Percentiles rank a stretch among this genome's conserved stretches.
Evolutionary conservation across 2,888 invertebrate genomes (phyloP).

Genomic region (Leptinotarsa haldemani): DNA sequence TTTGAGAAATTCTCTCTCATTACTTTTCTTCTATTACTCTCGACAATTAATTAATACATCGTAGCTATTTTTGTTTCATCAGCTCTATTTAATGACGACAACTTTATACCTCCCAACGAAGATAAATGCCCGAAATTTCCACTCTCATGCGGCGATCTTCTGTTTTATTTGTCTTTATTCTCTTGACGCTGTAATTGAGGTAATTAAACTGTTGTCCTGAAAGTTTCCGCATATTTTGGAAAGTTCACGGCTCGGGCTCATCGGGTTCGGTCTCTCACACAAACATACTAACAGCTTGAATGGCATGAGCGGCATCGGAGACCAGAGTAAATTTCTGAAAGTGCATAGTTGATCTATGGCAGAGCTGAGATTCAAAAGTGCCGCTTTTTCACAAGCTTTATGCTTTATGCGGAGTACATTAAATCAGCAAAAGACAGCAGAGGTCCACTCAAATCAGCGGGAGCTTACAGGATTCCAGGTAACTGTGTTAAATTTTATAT

Average conservation of each 20-base stretch:
- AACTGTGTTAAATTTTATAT: no score
- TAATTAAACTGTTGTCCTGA: slow-evolving; percentile 22
- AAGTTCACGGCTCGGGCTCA: slow-evolving; percentile 1
- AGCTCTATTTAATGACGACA: not conserved
- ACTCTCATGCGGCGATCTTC: slow-evolving; percentile 12
- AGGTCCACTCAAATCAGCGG: no score
- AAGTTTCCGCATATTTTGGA: slow-evolving; percentile 19
- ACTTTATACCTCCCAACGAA: slow-evolving; percentile 18
- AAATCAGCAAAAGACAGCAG: no score
- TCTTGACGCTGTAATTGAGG: slow-evolving; percentile 7
- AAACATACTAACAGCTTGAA: not conserved
- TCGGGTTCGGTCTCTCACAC: not conserved
- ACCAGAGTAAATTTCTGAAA: not conserved
- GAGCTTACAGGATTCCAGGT: no score
- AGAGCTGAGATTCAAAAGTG: not conserved
- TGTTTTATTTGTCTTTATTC: slow-evolving; percentile 18
- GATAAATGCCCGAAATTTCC: slow-evolving; percentile 22
- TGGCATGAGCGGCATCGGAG: not conserved
- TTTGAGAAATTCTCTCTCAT: no score
- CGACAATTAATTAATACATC: no score
- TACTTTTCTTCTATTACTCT: no score
- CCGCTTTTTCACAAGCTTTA: no score
- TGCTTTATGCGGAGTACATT: no score
- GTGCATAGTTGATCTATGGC: not conserved
- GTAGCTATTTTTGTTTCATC: no score